These are phyloP conservation scores for Hofmannophila pseudospretella DNA, from an alignment of 2,888 invertebrate genomes.

Conservation along the genomic window DNA sequence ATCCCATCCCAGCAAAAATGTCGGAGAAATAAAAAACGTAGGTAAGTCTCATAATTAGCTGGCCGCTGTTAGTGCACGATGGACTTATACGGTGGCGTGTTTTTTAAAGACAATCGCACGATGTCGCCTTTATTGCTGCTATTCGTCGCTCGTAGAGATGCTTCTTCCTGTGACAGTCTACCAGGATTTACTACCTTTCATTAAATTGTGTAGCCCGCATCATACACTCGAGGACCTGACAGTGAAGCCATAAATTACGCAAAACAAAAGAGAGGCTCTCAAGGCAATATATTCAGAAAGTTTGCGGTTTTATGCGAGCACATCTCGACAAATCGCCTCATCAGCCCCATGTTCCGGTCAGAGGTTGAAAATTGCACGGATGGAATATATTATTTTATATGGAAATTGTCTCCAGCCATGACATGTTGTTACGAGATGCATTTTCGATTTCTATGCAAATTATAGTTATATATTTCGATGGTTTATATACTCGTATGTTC, in stretches of 20 bases:
- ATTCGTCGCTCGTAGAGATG: constrained; percentile 9
- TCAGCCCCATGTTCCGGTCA: constrained; percentile 22
- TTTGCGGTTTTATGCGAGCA: constrained; percentile 47
- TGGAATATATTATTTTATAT: too few species aligned
- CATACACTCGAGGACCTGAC: constrained; percentile 28
- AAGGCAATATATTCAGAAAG: constrained; percentile 44
- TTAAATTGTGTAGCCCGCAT: constrained; percentile 45
- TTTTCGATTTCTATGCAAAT: too few species aligned
- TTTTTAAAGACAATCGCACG: constrained; percentile 32
- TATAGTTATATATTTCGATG: too few species aligned
- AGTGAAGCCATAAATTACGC: constrained; percentile 42
- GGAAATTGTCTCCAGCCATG: too few species aligned
- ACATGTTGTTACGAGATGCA: too few species aligned
- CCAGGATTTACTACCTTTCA: constrained; percentile 30
- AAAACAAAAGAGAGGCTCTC: constrained; percentile 49
- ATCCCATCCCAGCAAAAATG: constrained; percentile 31
- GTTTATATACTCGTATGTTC: too few species aligned
- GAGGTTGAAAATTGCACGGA: constrained; percentile 6
- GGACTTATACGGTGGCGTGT: constrained; percentile 33
- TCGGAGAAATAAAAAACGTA: constrained; percentile 39
- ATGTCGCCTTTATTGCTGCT: constrained; percentile 15
- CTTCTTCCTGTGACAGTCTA: constrained; percentile 27
- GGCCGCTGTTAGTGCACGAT: constrained; percentile 30
- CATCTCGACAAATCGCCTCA: constrained; percentile 41
- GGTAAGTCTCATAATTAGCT: constrained; percentile 44